phyloP scores from a whole-genome alignment of 1,140 invertebrate species.

The Drosophila virilis region DNA sequence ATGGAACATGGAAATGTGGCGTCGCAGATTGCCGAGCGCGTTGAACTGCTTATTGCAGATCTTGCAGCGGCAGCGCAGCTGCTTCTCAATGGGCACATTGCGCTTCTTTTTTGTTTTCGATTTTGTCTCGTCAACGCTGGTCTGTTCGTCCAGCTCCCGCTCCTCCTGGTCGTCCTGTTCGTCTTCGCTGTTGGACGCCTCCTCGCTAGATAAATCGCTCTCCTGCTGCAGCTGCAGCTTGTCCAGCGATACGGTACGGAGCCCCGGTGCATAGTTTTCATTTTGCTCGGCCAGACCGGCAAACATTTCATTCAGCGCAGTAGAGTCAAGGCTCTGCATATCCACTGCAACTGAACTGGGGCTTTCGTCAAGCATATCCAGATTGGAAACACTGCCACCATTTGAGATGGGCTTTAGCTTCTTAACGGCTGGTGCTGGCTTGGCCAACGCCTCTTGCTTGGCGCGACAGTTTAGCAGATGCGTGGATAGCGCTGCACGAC shows the following conservation, averaged over 20 bases:
- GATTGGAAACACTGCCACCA: slow-evolving; percentile 27
- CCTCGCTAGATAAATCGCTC: slow-evolving; percentile 56
- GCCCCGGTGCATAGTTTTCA: slow-evolving; percentile 43
- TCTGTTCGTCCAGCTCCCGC: slow-evolving; percentile 17
- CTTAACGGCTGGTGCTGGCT: slow-evolving; percentile 57
- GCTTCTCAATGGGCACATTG: slow-evolving; percentile 66
- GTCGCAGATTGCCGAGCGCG: slow-evolving; percentile 84
- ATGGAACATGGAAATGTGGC: slow-evolving; percentile 86
- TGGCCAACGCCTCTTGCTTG: slow-evolving; percentile 69
- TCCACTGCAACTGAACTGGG: slow-evolving; percentile 4
- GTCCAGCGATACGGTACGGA: slow-evolving; percentile 74
- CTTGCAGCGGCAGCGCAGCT: slow-evolving; percentile 76
- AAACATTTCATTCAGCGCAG: slow-evolving; percentile 61
- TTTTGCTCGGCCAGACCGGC: slow-evolving; percentile 59
- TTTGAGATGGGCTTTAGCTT: slow-evolving; percentile 50
- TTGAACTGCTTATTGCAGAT: slow-evolving; percentile 83
- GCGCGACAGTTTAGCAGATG: slow-evolving; percentile 87
- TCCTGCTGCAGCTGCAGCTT: slow-evolving; percentile 55
- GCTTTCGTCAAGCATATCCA: slow-evolving; percentile 40
- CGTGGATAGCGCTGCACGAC: slow-evolving; percentile 87
- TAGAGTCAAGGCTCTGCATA: slow-evolving; percentile 35
- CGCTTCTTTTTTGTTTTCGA: slow-evolving; percentile 67
- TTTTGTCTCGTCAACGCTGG: slow-evolving; percentile 38
- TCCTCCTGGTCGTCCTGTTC: slow-evolving; percentile 32
- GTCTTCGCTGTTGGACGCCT: slow-evolving; percentile 41